phyloP scores from a whole-genome alignment of 2,888 invertebrate genomes.

The Sinelater perroti region DNA sequence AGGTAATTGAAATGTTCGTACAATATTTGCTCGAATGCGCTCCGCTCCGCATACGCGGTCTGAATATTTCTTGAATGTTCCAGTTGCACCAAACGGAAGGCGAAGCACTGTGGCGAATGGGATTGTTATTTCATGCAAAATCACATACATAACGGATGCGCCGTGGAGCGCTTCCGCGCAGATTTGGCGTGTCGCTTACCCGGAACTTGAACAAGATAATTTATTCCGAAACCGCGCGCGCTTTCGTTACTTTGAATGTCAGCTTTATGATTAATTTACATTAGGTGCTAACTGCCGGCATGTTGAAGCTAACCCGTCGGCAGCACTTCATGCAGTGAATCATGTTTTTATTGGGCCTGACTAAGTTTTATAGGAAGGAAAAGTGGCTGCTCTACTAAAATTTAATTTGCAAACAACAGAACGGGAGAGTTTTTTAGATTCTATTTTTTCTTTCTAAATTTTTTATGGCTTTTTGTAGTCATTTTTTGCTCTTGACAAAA shows the following conservation, averaged over 20 bases:
- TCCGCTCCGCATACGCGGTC: neutral
- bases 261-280: constrained; percentile 1
- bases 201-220: too few species aligned
- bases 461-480: too few species aligned
- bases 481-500: too few species aligned
- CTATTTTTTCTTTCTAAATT: too few species aligned
- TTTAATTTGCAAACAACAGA: too few species aligned
- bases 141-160: neutral
- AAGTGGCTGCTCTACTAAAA: too few species aligned
- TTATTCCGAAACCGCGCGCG: neutral
- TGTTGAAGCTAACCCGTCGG: neutral
- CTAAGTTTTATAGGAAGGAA: too few species aligned
- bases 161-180: neutral
- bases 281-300: neutral
- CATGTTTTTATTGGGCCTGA: too few species aligned
- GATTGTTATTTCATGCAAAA: neutral
- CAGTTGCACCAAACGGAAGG: neutral
- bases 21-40: constrained; percentile 8
- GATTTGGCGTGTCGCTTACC: neutral
- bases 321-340: neutral
- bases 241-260: neutral
- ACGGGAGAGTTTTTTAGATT: too few species aligned
- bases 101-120: neutral
- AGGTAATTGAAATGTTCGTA: constrained; percentile 13
- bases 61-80: constrained; percentile 7